Evolutionary conservation across 92 coral and sea anemone genomes (phyloP), one percentile per base, ranked within the genome.

Genomic region (Phenganax stokvisi): DNA sequence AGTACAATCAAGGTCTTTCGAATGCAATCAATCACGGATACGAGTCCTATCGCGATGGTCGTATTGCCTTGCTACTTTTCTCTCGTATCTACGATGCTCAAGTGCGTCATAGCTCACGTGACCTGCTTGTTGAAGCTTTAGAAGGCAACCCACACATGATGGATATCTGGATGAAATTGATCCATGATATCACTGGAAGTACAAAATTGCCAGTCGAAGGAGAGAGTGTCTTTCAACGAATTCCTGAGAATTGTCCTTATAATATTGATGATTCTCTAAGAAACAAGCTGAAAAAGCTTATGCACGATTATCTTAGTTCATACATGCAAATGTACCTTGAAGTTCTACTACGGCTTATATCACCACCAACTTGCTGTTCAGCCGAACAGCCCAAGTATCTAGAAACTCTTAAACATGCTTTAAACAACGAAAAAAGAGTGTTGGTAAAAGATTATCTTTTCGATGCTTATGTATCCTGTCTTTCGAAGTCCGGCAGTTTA

Each of bases 81-180:
- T 31, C 71, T 12, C 70, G 81, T 37, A 59, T 77, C 17, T 77
- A 77, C 57, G 71, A 77, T 62, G 71, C 55, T 0, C 53, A 62
- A 31, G 16, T 62, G 9, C 70, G 81, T 30, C 81, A 62, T 47
- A 53, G 62, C 55, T 59, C 81, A 31, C 71, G 81, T 30, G 72
- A 77, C 56, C 54, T 77, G 9, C 71, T 77, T 13, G 44, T 58
- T 0, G 30, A 60, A 7, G 80, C 80, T 30, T 58, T 76, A 20
- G 80, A 76, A 57, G 62, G 51, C 11, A 76, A 76, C 25, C 80
- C 80, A 6, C 54, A 76, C 53, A 76, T 76, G 80, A 76, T 76
- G 80, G 80, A 76, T 58, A 29, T 76, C 10, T 77, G 81, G 81
- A 77, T 77, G 81, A 62, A 77, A 31, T 60, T 77, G 20, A 77